phyloP scores from a whole-genome alignment of 2,888 invertebrate genomes.

The Eulithis testata region DNA sequence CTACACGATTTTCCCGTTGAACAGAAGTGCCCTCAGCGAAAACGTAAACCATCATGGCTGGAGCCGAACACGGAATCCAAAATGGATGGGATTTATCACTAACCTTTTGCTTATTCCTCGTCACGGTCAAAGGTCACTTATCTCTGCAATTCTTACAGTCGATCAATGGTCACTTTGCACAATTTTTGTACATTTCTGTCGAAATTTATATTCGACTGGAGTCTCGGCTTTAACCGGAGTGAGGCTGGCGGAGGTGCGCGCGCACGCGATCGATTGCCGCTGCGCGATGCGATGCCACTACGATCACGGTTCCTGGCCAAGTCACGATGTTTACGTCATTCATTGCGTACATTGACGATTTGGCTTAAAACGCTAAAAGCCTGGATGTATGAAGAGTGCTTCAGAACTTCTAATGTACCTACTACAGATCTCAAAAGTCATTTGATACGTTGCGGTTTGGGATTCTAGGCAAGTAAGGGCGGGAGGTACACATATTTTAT shows the following conservation, averaged over 20 bases:
- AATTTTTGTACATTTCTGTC: conserved; percentile 78
- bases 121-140: conserved; percentile 43
- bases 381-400: conserved; percentile 51
- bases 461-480: conserved; percentile 6
- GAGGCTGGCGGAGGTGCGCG: conserved; percentile 76
- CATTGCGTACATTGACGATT: conserved; percentile 79
- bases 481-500: conserved; percentile 9
- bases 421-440: conserved; percentile 17
- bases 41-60: conserved; percentile 46
- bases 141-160: conserved; percentile 49
- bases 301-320: conserved; percentile 64
- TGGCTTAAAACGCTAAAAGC: conserved; percentile 56
- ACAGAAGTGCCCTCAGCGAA: conserved; percentile 35
- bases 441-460: conserved; percentile 3
- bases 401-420: conserved; percentile 25
- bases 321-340: conserved; percentile 79
- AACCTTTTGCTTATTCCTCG: conserved; percentile 55
- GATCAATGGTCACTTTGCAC: conserved; percentile 68
- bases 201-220: conserved; percentile 73
- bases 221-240: conserved; percentile 64
- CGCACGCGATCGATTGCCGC: conserved; percentile 79
- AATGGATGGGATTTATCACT: conserved; percentile 45
- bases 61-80: conserved; percentile 15
- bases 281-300: conserved; percentile 72
- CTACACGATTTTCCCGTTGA: conserved; percentile 32